phyloP scores from a whole-genome alignment of 2,888 invertebrate genomes.

The Gortyna flavago region DNA sequence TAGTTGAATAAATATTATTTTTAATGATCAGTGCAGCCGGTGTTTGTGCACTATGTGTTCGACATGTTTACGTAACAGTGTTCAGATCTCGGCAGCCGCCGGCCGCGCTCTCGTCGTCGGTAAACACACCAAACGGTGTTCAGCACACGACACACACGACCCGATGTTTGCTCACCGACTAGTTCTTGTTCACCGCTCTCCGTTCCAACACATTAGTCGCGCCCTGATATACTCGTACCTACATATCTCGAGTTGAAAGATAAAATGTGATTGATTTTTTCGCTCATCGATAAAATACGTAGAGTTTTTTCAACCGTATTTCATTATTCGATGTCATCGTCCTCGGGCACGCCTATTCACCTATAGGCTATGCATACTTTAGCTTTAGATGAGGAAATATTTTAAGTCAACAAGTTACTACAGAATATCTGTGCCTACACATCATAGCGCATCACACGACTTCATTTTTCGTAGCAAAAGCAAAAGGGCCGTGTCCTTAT shows the following conservation, averaged over 20 bases:
- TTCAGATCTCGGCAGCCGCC: slow-evolving; percentile 75
- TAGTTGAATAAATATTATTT: slow-evolving; percentile 88
- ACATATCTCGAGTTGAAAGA: slow-evolving; percentile 44
- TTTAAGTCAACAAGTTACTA: slow-evolving; percentile 32
- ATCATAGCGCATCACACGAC: slow-evolving; percentile 20
- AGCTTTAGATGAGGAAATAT: slow-evolving; percentile 33
- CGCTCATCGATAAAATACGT: slow-evolving; percentile 46
- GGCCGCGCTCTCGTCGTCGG: slow-evolving; percentile 61
- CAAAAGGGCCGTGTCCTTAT: slow-evolving; percentile 80
- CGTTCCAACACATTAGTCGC: slow-evolving; percentile 57
- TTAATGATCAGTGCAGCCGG: slow-evolving; percentile 86
- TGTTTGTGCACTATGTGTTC: slow-evolving; percentile 83
- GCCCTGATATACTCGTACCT: slow-evolving; percentile 48
- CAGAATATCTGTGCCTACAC: slow-evolving; percentile 9
- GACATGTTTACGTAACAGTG: slow-evolving; percentile 87
- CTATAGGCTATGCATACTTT: slow-evolving; percentile 47
- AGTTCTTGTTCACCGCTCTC: slow-evolving; percentile 69
- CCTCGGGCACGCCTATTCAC: slow-evolving; percentile 57
- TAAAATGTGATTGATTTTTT: slow-evolving; percentile 58
- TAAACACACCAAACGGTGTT: slow-evolving; percentile 76
- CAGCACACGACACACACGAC: slow-evolving; percentile 77
- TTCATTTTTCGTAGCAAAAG: slow-evolving; percentile 61
- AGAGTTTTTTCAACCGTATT: slow-evolving; percentile 53
- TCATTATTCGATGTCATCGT: slow-evolving; percentile 62
- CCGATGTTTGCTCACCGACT: slow-evolving; percentile 77